A percentile compares a stretch with the other conserved stretches of the same genome.
Conservation (phyloP, 2,888 invertebrate species). For the Blastobasis adustella region DNA sequence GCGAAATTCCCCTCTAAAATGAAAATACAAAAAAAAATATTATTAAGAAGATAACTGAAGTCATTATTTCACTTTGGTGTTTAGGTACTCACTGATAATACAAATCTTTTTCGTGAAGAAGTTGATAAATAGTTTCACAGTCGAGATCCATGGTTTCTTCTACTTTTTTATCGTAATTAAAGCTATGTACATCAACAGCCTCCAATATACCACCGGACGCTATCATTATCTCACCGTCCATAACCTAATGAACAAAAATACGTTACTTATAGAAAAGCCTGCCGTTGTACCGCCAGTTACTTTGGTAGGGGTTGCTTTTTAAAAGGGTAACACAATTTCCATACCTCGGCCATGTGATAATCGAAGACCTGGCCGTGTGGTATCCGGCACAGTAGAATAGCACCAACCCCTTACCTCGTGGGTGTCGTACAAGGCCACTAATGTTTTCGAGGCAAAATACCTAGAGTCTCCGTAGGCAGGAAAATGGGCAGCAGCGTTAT, state of each 20-base stretch:
- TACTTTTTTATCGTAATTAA: background rate
- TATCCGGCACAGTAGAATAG: too few relatives aligned
- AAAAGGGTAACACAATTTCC: background rate
- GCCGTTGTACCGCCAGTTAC: background rate
- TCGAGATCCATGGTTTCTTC: constrained; percentile 16
- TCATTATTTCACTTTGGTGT: background rate
- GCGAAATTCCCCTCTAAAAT: constrained; percentile 38
- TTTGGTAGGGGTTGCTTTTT: background rate
- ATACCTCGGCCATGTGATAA: too few relatives aligned
- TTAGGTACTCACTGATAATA: constrained; percentile 24
- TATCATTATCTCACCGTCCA: constrained; percentile 25
- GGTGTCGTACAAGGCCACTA: too few relatives aligned
- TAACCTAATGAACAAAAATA: constrained; percentile 21
- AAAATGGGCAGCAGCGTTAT: too few relatives aligned
- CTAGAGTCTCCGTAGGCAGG: too few relatives aligned
- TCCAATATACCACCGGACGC: constrained; percentile 25
- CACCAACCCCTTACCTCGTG: too few relatives aligned
- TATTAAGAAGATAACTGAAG: background rate
- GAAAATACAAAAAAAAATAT: constrained; percentile 6
- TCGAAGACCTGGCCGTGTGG: too few relatives aligned
- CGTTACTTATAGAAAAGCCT: background rate
- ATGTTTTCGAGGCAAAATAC: too few relatives aligned
- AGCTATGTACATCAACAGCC: background rate
- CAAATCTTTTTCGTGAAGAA: constrained; percentile 28
- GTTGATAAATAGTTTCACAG: constrained; percentile 32